phyloP scores from a whole-genome alignment of 92 coral and sea anemone genomes.

The Porites evermanni region DNA sequence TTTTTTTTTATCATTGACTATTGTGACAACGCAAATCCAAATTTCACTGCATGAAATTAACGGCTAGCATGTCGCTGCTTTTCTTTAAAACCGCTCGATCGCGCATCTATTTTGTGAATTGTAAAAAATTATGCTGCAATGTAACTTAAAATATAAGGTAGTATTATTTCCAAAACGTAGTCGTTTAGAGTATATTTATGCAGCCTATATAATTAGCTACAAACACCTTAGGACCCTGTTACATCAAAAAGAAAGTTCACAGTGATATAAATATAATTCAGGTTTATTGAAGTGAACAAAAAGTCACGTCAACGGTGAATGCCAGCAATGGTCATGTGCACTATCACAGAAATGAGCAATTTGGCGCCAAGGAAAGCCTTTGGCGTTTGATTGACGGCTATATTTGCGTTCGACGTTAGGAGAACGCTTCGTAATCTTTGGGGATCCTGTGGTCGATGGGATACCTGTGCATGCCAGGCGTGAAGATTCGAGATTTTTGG shows the following conservation, averaged over 20 bases:
- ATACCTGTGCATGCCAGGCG: too few relatives aligned
- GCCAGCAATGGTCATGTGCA: too few relatives aligned
- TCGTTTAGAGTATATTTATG: not conserved
- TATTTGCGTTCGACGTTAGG: too few relatives aligned
- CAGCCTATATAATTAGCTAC: not conserved
- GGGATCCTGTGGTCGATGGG: too few relatives aligned
- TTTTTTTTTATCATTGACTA: not conserved
- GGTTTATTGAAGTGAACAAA: too few relatives aligned
- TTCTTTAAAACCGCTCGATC: not conserved
- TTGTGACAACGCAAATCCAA: conserved; percentile 2
- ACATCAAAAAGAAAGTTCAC: not conserved
- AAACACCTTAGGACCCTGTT: too few relatives aligned
- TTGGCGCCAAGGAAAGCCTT: not conserved
- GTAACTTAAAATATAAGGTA: not conserved
- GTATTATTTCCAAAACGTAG: not conserved
- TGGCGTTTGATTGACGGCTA: not conserved
- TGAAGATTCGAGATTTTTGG: too few relatives aligned
- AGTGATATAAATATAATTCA: too few relatives aligned
- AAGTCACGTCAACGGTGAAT: too few relatives aligned
- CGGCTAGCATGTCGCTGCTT: not conserved
- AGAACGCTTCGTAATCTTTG: too few relatives aligned
- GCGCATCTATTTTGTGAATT: too few relatives aligned
- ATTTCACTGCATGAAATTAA: not conserved
- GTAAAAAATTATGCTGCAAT: not conserved
- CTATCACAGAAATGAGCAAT: too few relatives aligned